Evolutionary conservation across 2,888 invertebrate species (phyloP), one percentile per base, ranked within the genome.

Genomic region (Junonia oenone): DNA sequence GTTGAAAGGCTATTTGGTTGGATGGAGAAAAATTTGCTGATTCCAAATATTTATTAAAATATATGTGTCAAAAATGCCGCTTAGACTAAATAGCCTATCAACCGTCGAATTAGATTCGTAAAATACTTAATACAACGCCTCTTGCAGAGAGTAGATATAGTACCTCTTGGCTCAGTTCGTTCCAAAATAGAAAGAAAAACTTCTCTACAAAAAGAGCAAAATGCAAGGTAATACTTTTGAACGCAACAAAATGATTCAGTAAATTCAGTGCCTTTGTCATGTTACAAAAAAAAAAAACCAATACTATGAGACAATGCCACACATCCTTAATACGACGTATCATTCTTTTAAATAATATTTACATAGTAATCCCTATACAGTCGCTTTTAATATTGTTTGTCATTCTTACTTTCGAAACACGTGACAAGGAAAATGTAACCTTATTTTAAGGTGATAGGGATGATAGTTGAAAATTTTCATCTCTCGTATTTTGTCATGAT

Each of bases 341-440:
- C 26, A 11, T 43, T 26, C 26, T 43, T 26, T 26, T 11, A 26
- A 43, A 22, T 43, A 26, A 43, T 43, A 43, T 26, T 26, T 54
- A 48, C 53, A 47, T 48, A 40, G 40, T 54, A 54, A 54, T 54
- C 53, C 53, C 40, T 15, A 54, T 33, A 54, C 53, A 54, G 47
- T 54, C 14, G 53, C 40, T 3, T 40, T 54, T 48, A 43, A 40
- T 40, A 43, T 26, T 43, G 26, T 43, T n/a, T 13, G 26, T 43
- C 43, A 43, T 43, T 26, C 43, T 43, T 26, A 43, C 43, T 43
- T 13, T 43, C 11, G 14, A 13, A 43, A 43, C 13, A 26, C 6
- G 3, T 2, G 6, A 13, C 43, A 43, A 43, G 19, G 4, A 6
- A 43, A 43, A 43, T 26, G 13, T 1, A 0, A 6, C 26, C 8